A percentile compares a stretch with the other conserved stretches of the same genome.
Conservation (phyloP, 2,888 invertebrate species). For the Eupithecia exiguata region DNA sequence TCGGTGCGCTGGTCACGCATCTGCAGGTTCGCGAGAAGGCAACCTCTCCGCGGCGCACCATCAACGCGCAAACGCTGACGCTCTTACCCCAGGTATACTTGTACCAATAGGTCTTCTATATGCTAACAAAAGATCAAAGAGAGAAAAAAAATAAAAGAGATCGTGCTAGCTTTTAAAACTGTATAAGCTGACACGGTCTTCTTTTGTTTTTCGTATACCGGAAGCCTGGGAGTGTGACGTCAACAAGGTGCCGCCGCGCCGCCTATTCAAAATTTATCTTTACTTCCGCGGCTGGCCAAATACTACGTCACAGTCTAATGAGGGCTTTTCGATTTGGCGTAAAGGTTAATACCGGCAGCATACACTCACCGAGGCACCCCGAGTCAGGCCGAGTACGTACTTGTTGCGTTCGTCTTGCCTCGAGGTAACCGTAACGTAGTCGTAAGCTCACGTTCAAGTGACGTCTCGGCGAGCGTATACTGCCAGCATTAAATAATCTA, state of each 20-base stretch:
- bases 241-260: no score
- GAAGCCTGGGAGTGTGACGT: no score
- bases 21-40: constrained; percentile 93
- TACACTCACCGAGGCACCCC: background rate
- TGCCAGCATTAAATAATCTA: background rate
- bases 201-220: no score
- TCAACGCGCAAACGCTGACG: constrained; percentile 84
- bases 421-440: no score
- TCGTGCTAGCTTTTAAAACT: no score
- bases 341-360: background rate
- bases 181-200: no score
- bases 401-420: no score
- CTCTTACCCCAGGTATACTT: constrained; percentile 87
- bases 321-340: background rate
- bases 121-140: no score
- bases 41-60: constrained; percentile 69
- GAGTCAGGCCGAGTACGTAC: no score
- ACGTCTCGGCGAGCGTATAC: background rate
- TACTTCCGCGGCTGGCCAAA: background rate
- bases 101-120: background rate
- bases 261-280: no score
- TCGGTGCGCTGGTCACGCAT: constrained; percentile 94
- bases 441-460: no score
- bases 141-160: no score
- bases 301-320: background rate